Base-by-base conservation (phyloP, 2,113 vertebrate genomes). In the Acrocephalus arundinaceus region DNA sequence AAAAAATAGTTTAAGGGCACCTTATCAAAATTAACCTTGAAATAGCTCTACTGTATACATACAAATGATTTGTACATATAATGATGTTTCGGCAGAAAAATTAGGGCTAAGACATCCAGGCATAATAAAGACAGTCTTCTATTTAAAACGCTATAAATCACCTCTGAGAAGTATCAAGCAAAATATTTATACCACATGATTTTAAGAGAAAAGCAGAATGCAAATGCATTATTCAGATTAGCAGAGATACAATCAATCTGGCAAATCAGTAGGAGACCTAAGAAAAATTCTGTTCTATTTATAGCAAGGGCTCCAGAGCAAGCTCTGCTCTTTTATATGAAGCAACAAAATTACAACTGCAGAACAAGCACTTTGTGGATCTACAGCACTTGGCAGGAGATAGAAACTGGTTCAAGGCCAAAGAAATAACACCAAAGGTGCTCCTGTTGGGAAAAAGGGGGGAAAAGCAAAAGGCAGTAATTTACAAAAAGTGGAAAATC, bases 331-430 rank as follows among this genome's bases (percentile, higher is more conserved):
- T 95, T 97, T 97, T 96, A 75, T 92, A 94, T 90, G 91, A 97
- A 95, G 96, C 92, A 97, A 97, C 96, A 97, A 95, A 97, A 97
- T 97, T 97, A 96, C 90, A 96, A 85, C 89, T 95, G 95, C 96
- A 97, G 90, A 95, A 97, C 95, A 97, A 98, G 94, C 96, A 98
- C 96, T 97, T 97, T 97, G 84, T 94, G 87, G 49, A 96, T 97
- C 91, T 92, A 54, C 46, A 37, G 86, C 77, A 91, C 65, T 98
- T 97, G 93, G 96, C 96, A 97, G 87, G 62, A 94, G 80, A 93
- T 28, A 31, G 73, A 68, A 97, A 93, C 92, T 97, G 97, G 91
- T 94, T 95, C 86, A 62, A 94, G 97, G 97, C 97, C 98, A 98
- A 97, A 84, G 67, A 97, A 96, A 93, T 78, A 93, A 88, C 83